Percentiles rank a stretch among this genome's conserved stretches.
These are phyloP conservation scores for Eumeta japonica DNA, from an alignment of 1,140 invertebrate genomes.

Conservation along the genomic window DNA sequence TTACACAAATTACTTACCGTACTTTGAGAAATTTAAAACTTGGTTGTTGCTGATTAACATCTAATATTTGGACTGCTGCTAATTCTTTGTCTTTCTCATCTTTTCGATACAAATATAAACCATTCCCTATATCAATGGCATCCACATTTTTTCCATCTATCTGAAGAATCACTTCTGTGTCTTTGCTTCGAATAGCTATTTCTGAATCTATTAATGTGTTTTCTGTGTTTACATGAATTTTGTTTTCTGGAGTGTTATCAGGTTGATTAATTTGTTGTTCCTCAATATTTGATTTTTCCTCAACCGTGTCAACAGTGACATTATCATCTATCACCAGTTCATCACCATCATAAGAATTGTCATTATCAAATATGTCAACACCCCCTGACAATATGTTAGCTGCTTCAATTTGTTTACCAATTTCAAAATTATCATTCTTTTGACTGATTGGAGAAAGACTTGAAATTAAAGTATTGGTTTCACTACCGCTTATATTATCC, in stretches of 20 bases:
- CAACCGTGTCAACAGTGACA: conserved; percentile 22
- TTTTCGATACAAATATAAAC: conserved; percentile 50
- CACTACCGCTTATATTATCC: conserved; percentile 15
- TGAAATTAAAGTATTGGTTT: conserved; percentile 25
- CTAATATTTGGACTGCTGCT: conserved; percentile 42
- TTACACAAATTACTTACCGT: conserved; percentile 42
- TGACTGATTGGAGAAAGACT: conserved; percentile 40
- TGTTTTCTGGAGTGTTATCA: too few species aligned
- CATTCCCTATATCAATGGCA: conserved; percentile 53
- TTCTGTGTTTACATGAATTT: too few species aligned
- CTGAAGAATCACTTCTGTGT: conserved; percentile 46
- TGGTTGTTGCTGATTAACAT: conserved; percentile 36
- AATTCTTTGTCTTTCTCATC: conserved; percentile 43
- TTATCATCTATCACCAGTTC: conserved; percentile 54
- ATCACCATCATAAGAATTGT: conserved; percentile 52
- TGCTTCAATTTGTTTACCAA: conserved; percentile 48
- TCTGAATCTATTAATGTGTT: conserved; percentile 27
- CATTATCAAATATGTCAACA: conserved; percentile 54
- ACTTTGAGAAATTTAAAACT: conserved; percentile 54
- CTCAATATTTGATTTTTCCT: conserved; percentile 22
- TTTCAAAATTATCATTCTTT: conserved; percentile 38
- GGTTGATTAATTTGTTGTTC: too few species aligned
- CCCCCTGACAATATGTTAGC: conserved; percentile 50
- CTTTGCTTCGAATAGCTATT: conserved; percentile 26
- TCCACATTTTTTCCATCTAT: conserved; percentile 55